Evolutionary conservation across 1,140 invertebrate genomes (phyloP), one percentile per base, ranked within the genome.

Genomic region (Aleiodes sp.): DNA sequence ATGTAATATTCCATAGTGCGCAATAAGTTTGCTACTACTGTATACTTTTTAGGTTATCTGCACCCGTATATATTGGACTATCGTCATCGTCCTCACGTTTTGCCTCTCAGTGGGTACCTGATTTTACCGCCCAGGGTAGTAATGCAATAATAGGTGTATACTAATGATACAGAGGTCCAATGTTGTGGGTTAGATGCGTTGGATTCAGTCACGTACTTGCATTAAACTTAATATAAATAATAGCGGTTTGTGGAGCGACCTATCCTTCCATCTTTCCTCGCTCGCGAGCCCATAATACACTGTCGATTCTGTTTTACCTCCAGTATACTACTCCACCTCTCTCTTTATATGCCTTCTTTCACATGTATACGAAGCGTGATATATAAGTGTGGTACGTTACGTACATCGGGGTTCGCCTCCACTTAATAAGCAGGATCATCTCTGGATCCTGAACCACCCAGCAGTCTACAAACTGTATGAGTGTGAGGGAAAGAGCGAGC

Each of bases 151-250:
- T 86, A 84, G 83, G 82, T 81, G 82, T 85, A 84, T 85, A 85
- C 84, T 86, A 85, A 86, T 86, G 84, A 85, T 86, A 85, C 84
- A 75, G 82, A 79, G 77, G 70, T 75, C 68, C 69, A 62, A 41
- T 69, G 60, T 69, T 52, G 74, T 71, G 61, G 68, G 72, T 59
- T 70, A 70, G 68, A 57, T 59, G 65, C 71, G 46, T 43, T 61
- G 70, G 80, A 85, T 86, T 85, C 84, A 85, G 84, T 86, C 84
- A 85, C 84, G 84, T 86, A 85, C 80, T 85, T 85, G 84, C 84
- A 86, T 86, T 85, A 86, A 85, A 85, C 83, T 86, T 86, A 86
- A 86, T 85, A 85, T 86, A 86, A 85, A 86, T 86, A 86, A 86
- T 86, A 85, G 84, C 84, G 80, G 83, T 85, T 86, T 85, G 84